These are phyloP conservation scores for Megalonaias nervosa DNA, from an alignment of 1,140 invertebrate species.

Conservation along the genomic window DNA sequence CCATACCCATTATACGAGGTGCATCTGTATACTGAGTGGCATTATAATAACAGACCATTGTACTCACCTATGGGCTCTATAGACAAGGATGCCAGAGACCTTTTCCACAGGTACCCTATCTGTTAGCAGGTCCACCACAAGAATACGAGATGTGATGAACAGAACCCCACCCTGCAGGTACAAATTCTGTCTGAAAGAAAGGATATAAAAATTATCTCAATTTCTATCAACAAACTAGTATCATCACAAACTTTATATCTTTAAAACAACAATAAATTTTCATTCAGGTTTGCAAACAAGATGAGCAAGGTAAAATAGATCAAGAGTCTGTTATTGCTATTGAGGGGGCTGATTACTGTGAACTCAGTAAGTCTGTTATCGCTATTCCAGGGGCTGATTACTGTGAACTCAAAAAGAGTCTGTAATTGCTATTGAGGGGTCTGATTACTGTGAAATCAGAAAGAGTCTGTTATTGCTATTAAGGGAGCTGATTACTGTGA, in stretches of 20 bases:
- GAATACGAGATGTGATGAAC: slow-evolving; percentile 90
- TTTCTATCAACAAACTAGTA: no score
- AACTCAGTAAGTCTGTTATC: no score
- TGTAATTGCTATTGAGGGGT: no score
- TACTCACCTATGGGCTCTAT: slow-evolving; percentile 86
- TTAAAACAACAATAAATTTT: neutral
- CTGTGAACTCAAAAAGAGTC: no score
- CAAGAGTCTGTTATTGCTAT: no score
- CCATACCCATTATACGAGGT: neutral
- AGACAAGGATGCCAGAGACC: slow-evolving; percentile 90
- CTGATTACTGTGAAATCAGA: no score
- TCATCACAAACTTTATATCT: neutral
- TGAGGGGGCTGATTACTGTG: no score
- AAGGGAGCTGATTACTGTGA: no score
- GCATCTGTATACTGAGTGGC: neutral
- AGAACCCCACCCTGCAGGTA: slow-evolving; percentile 95
- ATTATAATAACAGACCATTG: neutral
- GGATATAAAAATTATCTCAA: neutral
- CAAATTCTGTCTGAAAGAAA: slow-evolving; percentile 70
- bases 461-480: no score
- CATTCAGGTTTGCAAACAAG: neutral
- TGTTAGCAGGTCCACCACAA: slow-evolving; percentile 97
- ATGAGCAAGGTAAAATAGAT: neutral
- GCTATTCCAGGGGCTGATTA: no score
- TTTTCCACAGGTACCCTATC: slow-evolving; percentile 90